Base-by-base conservation (phyloP, 2,888 invertebrate genomes). In the Cerceris rybyensis region DNA sequence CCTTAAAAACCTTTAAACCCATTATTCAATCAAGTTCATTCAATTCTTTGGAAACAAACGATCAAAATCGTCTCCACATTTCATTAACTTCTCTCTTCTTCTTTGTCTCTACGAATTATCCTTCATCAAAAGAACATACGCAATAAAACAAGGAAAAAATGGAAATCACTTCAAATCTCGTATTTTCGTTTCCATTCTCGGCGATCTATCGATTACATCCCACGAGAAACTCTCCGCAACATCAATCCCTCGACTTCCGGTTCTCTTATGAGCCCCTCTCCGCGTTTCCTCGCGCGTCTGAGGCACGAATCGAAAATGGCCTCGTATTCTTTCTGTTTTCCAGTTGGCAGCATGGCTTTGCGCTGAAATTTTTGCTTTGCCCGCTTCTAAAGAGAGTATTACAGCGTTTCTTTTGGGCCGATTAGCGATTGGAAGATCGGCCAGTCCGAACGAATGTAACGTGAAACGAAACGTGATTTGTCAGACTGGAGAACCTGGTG, bases 401-500 rank as follows among this genome's bases (percentile, higher is more conserved):
- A 83, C 82, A 85, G 80, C 83, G 72, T 86, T 85, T 86, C 83
- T 75, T 85, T 87, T 86, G 85, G 86, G 83, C 78, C 85, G 80
- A 81, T 84, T 85, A 88, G 83, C 81, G 81, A 76, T 28, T 81
- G 85, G 81, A 82, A 63, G 49, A 68, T 49, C 50, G 65, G 65
- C 63, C 59, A 46, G 57, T 50, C 14, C 73, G 70, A 61, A 70
- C 67, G 75, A 64, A 81, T 65, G 70, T 80, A 82, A 85, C 80
- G 82, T 81, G 75, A 85, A 71, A 77, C 87, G 88, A 88, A 89
- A 85, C 91, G 85, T 91, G 85, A 90, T 91, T 92, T 92, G 84
- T 89, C 88, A 92, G 92, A 91, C 87, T 91, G 88, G 92, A 92
- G 88, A 90, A 88, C 83, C 91, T 90, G 90, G 88, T 90, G 87